phyloP scores from a whole-genome alignment of 2,797 vertebrate genomes.

The Danio aesculapii region DNA sequence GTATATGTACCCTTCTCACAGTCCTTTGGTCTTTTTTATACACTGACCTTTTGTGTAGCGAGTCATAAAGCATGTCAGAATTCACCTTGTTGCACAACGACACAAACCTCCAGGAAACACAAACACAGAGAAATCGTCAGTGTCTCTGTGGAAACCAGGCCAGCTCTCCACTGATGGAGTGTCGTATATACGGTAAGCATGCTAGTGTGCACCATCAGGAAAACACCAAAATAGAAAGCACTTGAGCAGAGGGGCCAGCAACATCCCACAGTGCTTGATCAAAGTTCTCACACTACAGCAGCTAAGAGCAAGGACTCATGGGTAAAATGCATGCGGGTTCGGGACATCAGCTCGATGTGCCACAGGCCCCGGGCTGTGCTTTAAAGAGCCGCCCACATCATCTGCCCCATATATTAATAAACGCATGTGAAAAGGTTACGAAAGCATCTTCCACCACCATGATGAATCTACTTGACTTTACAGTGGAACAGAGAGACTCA shows the following conservation, averaged over 20 bases:
- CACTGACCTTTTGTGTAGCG: not conserved
- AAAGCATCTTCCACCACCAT: not conserved
- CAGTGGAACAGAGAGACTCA: not conserved
- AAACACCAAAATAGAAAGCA: constrained; percentile 37
- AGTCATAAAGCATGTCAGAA: not conserved
- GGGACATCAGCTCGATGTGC: constrained; percentile 14
- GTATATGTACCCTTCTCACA: constrained; percentile 1
- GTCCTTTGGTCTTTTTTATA: not conserved
- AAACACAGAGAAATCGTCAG: not conserved
- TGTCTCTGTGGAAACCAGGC: constrained; percentile 27
- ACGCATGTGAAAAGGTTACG: constrained; percentile 19
- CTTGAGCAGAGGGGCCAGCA: constrained; percentile 13
- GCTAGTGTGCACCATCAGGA: not conserved
- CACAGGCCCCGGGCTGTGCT: not conserved
- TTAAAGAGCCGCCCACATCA: constrained; percentile 18
- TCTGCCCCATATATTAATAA: constrained; percentile 7
- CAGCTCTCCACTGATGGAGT: not conserved
- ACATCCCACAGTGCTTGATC: not conserved
- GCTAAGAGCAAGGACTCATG: constrained; percentile 15
- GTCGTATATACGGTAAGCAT: not conserved
- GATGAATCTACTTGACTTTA: not conserved
- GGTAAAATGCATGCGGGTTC: not conserved
- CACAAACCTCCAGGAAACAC: constrained; percentile 1
- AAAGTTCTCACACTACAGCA: constrained; percentile 7
- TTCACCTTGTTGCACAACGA: not conserved